phyloP scores from a whole-genome alignment of 2,888 invertebrate species.

The Incurvaria masculella region DNA sequence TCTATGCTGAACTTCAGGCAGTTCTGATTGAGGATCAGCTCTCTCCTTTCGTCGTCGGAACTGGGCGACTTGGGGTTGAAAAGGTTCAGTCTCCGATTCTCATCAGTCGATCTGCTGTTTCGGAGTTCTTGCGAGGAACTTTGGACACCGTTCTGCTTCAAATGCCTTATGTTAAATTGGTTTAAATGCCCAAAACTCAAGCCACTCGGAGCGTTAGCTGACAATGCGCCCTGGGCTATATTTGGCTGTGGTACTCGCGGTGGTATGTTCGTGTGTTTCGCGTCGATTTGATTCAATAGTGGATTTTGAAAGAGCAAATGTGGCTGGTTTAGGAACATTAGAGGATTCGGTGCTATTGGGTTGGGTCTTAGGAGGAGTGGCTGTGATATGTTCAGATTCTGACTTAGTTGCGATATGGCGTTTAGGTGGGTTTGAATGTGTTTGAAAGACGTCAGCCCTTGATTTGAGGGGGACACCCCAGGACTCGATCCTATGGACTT shows the following conservation, averaged over 20 bases:
- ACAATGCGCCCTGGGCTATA: constrained; percentile 23
- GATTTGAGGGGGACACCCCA: constrained; percentile 22
- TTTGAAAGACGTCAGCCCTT: constrained; percentile 55
- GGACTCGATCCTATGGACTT: constrained; percentile 20
- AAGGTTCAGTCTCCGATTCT: constrained; percentile 32
- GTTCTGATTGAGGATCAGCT: constrained; percentile 49
- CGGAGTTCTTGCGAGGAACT: constrained; percentile 23
- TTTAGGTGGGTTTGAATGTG: constrained; percentile 67
- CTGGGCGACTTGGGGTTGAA: constrained; percentile 37
- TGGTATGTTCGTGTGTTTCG: constrained; percentile 30
- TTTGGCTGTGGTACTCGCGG: constrained; percentile 33
- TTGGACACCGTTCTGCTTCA: constrained; percentile 22
- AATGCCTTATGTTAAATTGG: constrained; percentile 25
- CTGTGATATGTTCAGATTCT: constrained; percentile 42
- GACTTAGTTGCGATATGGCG: constrained; percentile 64
- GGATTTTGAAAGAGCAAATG: constrained; percentile 40
- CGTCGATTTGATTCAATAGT: constrained; percentile 35
- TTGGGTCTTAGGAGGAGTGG: constrained; percentile 43
- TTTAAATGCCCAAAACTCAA: constrained; percentile 32
- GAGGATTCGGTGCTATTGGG: constrained; percentile 48
- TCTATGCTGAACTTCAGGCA: constrained; percentile 81
- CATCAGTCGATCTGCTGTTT: constrained; percentile 26
- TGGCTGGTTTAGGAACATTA: constrained; percentile 50
- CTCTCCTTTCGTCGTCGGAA: constrained; percentile 33
- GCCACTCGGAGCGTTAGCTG: too few species aligned